Evolutionary conservation across 2,797 vertebrate genomes (phyloP), one percentile per base, ranked within the genome.

Genomic region (Fistularia commersonii): DNA sequence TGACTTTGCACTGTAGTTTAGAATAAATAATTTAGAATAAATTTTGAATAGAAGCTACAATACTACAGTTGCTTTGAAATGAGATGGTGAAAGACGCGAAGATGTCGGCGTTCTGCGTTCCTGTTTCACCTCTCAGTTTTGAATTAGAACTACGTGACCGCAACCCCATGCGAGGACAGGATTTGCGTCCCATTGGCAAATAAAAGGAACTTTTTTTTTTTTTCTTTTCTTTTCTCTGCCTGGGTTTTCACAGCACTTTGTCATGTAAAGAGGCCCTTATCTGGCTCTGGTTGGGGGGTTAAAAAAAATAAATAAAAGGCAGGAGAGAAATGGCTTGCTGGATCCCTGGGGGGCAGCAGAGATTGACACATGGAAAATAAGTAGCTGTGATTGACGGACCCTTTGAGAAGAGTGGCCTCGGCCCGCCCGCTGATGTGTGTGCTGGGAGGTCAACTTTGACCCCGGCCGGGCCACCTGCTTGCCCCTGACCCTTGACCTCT

Each of bases 201-300:
- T 84, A 76, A 85, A 87, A 81, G 69, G 66, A 66, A 52, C 58
- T 55, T 66, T 67, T 82, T 83, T 84, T 32, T 42, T 38, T 23
- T 11, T 8, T 14, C 11, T 80, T 82, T 12, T 12, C 68, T 77
- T 75, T 74, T 52, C 71, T 66, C 64, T 48, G 69, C 57, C 63
- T 12, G 54, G 74, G 61, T 85, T 79, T 73, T 85, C 74, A 72
- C 66, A 54, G 66, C 69, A 90, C 87, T 90, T 91, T 91, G 88
- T 90, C 84, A 91, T 91, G 89, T 86, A 91, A 90, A 89, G 82
- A 83, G 80, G 72, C 61, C 82, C 85, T 88, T 89, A 85, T 88
- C 83, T 72, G 69, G 65, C 72, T 51, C 64, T 41, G 69, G 76
- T 54, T 74, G 15, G 80, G 77, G 77, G 79, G 70, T 66, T n/a